Evolutionary conservation across 2,888 invertebrate species (phyloP), one percentile per base, ranked within the genome.

Genomic region (Eupithecia subfuscata): DNA sequence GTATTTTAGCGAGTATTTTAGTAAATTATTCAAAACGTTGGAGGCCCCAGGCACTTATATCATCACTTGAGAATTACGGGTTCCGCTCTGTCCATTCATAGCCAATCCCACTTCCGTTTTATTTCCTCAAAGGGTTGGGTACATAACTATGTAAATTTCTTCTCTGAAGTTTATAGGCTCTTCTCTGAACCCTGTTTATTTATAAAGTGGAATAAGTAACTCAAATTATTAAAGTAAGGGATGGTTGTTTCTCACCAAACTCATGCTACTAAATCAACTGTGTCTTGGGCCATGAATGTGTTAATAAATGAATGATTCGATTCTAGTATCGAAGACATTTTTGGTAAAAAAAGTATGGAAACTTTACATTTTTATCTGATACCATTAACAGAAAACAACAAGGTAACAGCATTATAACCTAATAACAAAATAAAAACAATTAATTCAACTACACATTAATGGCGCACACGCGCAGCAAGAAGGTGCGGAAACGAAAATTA

Each of bases 141-240:
- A 67, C n/a, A 67, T 67, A 37, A 37, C n/a, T 64, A 74, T 77
- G 71, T 77, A 75, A 77, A 77, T 75, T 75, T 25, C 48, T 69
- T 43, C 71, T 43, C 71, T 68, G 63, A 72, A 72, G 63, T 73
- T 75, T 75, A 75, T 75, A 68, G 30, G 63, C 65, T 67, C 12
- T 25, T 56, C 65, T 48, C 56, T 72, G 45, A 70, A 18, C 67
- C 6, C 37, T 56, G 71, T 71, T 75, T 74, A 65, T 73, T 71
- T 68, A 65, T 43, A 48, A 60, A 70, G 63, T 68, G 70, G 67
- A 68, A 69, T 75, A 25, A 60, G 60, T 14, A 25, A 25, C 25
- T 25, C 56, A 60, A 60, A 60, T 60, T 60, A 60, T 25, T 60
- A 14, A 60, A 25, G 60, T 25, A 12, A 60, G 25, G 12, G 60